Percentiles rank a stretch among this genome's conserved stretches.
Evolutionary conservation across 2,888 invertebrate species (phyloP).

Genomic region (Eupithecia exiguata): DNA sequence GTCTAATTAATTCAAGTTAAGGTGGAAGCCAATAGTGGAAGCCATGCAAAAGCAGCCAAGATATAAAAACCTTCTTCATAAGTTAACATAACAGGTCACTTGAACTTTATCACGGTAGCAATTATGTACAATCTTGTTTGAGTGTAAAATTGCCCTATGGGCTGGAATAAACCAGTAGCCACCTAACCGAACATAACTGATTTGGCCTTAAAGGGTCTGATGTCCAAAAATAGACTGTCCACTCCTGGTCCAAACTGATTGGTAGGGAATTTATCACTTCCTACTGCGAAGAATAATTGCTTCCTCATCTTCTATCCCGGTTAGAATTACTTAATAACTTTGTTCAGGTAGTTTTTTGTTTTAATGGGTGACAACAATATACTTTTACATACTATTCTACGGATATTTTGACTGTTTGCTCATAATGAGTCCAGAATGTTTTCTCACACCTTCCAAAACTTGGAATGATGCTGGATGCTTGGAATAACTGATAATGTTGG

Average conservation of each 20-base stretch:
- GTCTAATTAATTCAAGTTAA: background rate
- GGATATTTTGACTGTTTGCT: background rate
- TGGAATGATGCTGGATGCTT: too few species aligned
- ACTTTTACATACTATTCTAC: too few species aligned
- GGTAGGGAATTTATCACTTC: conserved; percentile 57
- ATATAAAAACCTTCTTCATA: background rate
- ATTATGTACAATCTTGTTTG: conserved; percentile 1
- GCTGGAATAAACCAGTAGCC: conserved; percentile 26
- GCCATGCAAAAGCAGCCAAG: background rate
- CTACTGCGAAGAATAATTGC: conserved; percentile 41
- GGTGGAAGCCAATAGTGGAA: background rate
- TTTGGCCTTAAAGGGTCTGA: conserved; percentile 45
- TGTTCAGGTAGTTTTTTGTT: background rate
- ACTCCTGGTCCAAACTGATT: conserved; percentile 50
- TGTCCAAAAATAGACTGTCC: conserved; percentile 37
- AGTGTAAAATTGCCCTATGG: background rate
- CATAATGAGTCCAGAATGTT: background rate
- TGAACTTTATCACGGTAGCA: background rate
- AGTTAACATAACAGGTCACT: background rate
- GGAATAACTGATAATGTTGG: too few species aligned
- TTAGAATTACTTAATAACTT: background rate
- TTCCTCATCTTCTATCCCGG: conserved; percentile 5
- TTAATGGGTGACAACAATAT: background rate
- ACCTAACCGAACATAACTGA: conserved; percentile 35
- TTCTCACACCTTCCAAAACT: too few species aligned